Evolutionary conservation across 2,113 vertebrate species (phyloP).

Genomic region (Pimephales promelas): DNA sequence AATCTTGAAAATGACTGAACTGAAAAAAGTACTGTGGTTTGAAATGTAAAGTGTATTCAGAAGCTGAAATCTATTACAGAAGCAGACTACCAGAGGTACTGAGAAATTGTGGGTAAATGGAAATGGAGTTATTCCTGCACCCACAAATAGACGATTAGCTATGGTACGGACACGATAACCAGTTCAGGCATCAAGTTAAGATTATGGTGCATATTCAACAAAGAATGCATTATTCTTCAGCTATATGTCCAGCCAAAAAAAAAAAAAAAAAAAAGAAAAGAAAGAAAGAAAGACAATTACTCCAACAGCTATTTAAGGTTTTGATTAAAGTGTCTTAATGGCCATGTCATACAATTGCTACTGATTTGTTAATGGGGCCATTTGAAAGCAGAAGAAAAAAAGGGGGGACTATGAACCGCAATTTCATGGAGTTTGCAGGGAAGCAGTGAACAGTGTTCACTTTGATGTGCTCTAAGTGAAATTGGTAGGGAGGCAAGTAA

Average conservation of each 20-base stretch:
- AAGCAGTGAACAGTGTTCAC: slow-evolving; percentile 4
- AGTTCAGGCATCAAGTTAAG: slow-evolving; percentile 1
- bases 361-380: slow-evolving; percentile 4
- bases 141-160: not conserved
- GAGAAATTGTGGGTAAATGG: not conserved
- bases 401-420: not conserved
- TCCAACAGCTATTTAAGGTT: not conserved
- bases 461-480: slow-evolving; percentile 31
- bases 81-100: not conserved
- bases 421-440: not conserved
- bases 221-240: slow-evolving; percentile 1
- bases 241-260: too few species aligned
- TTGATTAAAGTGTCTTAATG: slow-evolving; percentile 15
- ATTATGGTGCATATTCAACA: not conserved
- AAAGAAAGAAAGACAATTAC: not conserved
- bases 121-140: not conserved
- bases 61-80: not conserved
- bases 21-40: not conserved
- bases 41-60: not conserved
- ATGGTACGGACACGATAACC: not conserved
- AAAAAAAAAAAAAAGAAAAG: too few species aligned
- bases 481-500: slow-evolving; percentile 38
- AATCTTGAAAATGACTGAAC: not conserved
- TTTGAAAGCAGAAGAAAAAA: not conserved
- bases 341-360: not conserved